Conservation (phyloP, 2,888 invertebrate species). For the Megaustenia siamemsis region DNA sequence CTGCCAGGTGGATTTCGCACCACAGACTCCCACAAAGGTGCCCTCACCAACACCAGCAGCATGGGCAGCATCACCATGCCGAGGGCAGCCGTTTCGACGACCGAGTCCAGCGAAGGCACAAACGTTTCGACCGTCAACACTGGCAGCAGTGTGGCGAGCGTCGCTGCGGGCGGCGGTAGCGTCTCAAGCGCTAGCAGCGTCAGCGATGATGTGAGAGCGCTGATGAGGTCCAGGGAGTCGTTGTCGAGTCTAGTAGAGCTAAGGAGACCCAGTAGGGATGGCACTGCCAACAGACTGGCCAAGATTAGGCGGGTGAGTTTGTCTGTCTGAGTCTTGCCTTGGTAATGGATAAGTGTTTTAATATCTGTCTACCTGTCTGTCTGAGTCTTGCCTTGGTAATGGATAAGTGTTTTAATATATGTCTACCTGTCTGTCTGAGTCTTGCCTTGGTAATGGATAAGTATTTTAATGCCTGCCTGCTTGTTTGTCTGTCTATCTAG, state of each 20-base stretch:
- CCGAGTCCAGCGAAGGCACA: not conserved
- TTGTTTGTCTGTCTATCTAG: too few species aligned
- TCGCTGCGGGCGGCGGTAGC: too few species aligned
- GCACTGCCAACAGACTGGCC: conserved; percentile 51
- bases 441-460: too few species aligned
- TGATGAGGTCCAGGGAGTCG: conserved; percentile 52
- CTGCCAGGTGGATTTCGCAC: conserved; percentile 25
- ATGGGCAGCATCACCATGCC: conserved; percentile 33
- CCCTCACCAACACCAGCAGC: conserved; percentile 28
- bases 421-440: not conserved
- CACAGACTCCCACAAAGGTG: not conserved
- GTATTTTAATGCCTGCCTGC: not conserved
- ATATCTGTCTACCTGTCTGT: not conserved
- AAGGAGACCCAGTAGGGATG: conserved; percentile 42
- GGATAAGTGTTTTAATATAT: not conserved
- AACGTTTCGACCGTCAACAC: too few species aligned
- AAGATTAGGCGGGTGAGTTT: conserved; percentile 57
- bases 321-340: not conserved
- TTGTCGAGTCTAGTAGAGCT: conserved; percentile 54
- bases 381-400: not conserved
- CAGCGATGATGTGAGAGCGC: conserved; percentile 29
- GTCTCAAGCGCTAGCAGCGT: not conserved
- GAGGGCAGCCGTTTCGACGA: not conserved
- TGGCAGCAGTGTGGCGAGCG: too few species aligned
- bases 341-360: not conserved